Evolutionary conservation across 2,797 vertebrate genomes (phyloP).

Genomic region (Sarcophilus harrisii): DNA sequence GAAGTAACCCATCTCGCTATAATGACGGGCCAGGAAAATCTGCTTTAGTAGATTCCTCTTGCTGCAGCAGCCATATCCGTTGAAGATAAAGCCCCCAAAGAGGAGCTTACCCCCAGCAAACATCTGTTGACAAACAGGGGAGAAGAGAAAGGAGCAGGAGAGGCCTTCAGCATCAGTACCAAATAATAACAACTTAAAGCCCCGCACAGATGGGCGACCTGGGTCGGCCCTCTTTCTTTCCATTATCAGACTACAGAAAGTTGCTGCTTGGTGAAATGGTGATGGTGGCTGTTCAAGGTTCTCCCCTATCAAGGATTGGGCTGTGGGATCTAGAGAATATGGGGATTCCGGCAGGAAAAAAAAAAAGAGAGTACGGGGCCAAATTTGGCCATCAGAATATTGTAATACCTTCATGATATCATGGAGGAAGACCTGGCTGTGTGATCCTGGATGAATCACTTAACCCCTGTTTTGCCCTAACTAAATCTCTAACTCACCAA

Average conservation of each 20-base stretch:
- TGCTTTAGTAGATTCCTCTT: slow-evolving; percentile 77
- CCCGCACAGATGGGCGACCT: background rate
- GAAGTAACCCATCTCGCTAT: slow-evolving; percentile 75
- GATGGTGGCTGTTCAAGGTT: background rate
- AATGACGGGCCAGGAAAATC: slow-evolving; percentile 60
- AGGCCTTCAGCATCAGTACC: background rate
- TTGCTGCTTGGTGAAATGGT: background rate
- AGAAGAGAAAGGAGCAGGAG: background rate
- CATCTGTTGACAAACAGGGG: slow-evolving; percentile 76
- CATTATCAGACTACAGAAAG: background rate
- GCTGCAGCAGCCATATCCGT: slow-evolving; percentile 76
- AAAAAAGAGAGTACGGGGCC: background rate
- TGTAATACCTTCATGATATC: too few relatives aligned
- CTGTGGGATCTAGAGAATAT: too few relatives aligned
- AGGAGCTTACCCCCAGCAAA: slow-evolving; percentile 68
- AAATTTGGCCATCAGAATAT: background rate
- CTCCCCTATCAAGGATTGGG: background rate
- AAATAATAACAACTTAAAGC: background rate
- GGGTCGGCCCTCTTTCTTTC: background rate
- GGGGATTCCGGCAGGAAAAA: too few relatives aligned
- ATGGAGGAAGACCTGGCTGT: background rate
- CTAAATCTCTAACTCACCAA: background rate
- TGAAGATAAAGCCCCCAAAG: slow-evolving; percentile 74
- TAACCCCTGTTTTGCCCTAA: background rate
- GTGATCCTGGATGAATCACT: background rate